Evolutionary conservation across 2,797 vertebrate species (phyloP), one percentile per base, ranked within the genome.

Genomic region (Thripadectes ignobilis): DNA sequence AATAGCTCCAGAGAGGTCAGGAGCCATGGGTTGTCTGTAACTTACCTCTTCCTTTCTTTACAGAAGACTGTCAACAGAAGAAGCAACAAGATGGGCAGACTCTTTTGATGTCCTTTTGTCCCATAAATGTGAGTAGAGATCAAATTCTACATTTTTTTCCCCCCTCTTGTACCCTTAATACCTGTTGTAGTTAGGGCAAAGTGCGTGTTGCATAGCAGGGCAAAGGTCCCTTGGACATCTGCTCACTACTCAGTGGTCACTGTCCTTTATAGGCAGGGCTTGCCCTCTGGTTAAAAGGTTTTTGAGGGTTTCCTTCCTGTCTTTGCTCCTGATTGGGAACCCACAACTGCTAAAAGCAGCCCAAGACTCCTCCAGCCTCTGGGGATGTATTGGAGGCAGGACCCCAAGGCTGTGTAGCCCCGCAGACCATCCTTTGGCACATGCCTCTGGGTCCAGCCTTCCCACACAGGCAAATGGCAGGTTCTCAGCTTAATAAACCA

Each of bases 101-200:
- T 99, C 99, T 9, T 99, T 99, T 87, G 99, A 99, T 91, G 96
- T 98, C 43, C 99, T 99, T 86, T 98, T 99, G 65, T 98, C 98
- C 59, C 98, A 99, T 95, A 99, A 99, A 97, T 98, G 99, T 99
- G 98, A 99, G 99, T 98, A 96, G 68, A 96, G 48, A 52, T 38
- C 10, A 66, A 76, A 63, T 69, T 65, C 9, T 65, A n/a, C 14
- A 5, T 51, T 41, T 46, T 41, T 46, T 54, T 13, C 20, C 6
- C 1, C 2, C 2, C 3, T 23, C 23, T 26, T 0, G 0, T 62
- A 13, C n/a, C 18, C 34, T 52, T 57, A 54, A 20, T 15, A 30
- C n/a, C 36, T 58, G 12, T 39, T 46, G 43, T n/a, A 54, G 32
- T 29, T 36, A 61, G 38, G 22, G 45, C 18, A 48, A 34, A 54